These are phyloP conservation scores for Trematocara stigmaticum DNA, from an alignment of 2,113 vertebrate genomes.

Conservation along the genomic window DNA sequence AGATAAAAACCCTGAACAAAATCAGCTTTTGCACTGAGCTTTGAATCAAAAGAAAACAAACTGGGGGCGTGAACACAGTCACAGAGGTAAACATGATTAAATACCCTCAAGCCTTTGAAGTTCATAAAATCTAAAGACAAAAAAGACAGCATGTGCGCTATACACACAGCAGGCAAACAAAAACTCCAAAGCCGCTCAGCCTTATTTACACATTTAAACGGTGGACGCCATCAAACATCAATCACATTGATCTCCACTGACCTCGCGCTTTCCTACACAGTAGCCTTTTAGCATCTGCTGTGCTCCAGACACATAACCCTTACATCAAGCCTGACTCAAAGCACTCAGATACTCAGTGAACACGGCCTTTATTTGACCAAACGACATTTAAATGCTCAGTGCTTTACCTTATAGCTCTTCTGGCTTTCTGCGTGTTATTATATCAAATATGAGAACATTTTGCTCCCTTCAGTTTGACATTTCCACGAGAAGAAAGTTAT, in stretches of 20 bases:
- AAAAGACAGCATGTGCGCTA: neutral
- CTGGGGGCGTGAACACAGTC: neutral
- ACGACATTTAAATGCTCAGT: neutral
- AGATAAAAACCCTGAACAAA: constrained; percentile 33
- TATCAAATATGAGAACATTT: neutral
- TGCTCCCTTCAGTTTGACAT: neutral
- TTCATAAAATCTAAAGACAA: neutral
- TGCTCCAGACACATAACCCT: neutral
- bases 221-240: constrained; percentile 11
- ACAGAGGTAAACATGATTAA: constrained; percentile 10
- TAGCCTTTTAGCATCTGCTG: neutral
- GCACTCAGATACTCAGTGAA: neutral
- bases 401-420: neutral
- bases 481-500: neutral
- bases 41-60: constrained; percentile 5
- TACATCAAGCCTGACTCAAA: neutral
- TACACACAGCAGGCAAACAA: neutral
- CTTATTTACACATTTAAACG: constrained; percentile 16
- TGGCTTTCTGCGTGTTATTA: neutral
- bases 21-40: constrained; percentile 21
- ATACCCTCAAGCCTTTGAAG: neutral
- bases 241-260: constrained; percentile 15
- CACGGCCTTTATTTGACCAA: neutral
- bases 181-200: neutral
- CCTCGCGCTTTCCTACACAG: neutral